Evolutionary conservation across 2,797 vertebrate species (phyloP).

Genomic region (Falco berigora): DNA sequence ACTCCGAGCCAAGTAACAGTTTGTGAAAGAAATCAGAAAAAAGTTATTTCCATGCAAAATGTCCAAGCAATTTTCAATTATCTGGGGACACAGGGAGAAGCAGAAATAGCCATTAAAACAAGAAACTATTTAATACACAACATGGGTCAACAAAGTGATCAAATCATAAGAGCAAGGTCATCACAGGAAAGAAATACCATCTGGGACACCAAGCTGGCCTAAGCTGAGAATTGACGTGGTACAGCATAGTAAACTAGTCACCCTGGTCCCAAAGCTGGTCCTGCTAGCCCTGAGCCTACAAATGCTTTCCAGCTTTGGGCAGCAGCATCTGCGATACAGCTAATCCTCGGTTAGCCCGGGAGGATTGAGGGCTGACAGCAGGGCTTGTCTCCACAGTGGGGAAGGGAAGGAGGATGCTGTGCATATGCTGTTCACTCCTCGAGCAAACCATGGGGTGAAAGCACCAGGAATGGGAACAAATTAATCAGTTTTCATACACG

Average conservation of each 20-base stretch:
- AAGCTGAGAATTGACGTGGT: not conserved
- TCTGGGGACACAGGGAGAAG: not conserved
- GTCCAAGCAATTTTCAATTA: not conserved
- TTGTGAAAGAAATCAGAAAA: not conserved
- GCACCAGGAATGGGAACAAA: not conserved
- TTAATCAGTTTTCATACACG: not conserved
- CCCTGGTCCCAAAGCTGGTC: not conserved
- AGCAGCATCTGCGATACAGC: not conserved
- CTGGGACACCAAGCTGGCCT: not conserved
- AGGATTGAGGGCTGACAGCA: not conserved
- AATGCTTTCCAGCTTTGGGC: not conserved
- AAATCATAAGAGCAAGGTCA: not conserved
- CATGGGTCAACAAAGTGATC: rapidly evolving
- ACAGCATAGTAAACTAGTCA: rapidly evolving
- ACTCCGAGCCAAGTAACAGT: not conserved
- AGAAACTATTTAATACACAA: not conserved
- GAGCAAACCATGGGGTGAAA: not conserved
- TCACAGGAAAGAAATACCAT: not conserved
- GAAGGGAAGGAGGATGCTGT: not conserved
- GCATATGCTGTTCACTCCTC: not conserved
- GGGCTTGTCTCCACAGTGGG: not conserved
- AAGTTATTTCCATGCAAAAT: not conserved
- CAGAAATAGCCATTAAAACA: not conserved
- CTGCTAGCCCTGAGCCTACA: not conserved
- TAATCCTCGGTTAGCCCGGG: not conserved